Conservation (phyloP, 2,113 vertebrate genomes). For the Podarcis cretensis region DNA sequence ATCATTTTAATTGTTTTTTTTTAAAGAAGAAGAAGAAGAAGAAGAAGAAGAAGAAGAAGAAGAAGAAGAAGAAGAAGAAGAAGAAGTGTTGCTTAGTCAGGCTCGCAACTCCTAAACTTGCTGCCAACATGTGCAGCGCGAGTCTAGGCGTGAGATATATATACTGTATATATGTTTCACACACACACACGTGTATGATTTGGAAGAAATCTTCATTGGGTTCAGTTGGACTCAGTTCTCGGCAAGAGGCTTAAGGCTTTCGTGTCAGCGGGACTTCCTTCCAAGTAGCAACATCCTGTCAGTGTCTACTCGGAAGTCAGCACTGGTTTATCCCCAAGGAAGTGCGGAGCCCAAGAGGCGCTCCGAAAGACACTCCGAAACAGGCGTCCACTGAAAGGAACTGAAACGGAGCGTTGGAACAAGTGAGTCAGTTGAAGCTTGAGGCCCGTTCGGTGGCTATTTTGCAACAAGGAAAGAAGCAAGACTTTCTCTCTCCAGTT, state of each 20-base stretch:
- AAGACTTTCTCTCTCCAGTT: not conserved
- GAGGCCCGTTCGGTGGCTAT: not conserved
- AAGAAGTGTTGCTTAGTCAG: not conserved
- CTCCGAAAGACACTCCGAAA: not conserved
- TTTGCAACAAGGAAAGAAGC: not conserved
- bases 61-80: too few species aligned
- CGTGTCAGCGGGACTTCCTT: not conserved
- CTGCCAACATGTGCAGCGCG: not conserved
- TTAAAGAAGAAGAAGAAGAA: not conserved
- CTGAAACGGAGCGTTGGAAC: not conserved
- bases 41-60: too few species aligned
- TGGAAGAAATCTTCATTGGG: too few species aligned
- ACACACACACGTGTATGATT: too few species aligned
- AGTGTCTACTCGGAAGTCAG: not conserved
- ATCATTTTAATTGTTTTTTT: not conserved
- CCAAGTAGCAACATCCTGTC: not conserved
- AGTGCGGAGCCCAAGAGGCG: not conserved
- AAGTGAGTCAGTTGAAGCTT: not conserved
- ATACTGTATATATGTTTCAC: too few species aligned
- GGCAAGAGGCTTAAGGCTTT: not conserved
- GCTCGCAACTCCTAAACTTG: not conserved
- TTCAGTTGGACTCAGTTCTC: not conserved
- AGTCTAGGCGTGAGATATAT: too few species aligned
- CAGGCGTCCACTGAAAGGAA: not conserved
- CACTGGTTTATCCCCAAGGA: not conserved